Base-by-base conservation (phyloP, 2,113 vertebrate genomes). In the Thomomys bottae region DNA sequence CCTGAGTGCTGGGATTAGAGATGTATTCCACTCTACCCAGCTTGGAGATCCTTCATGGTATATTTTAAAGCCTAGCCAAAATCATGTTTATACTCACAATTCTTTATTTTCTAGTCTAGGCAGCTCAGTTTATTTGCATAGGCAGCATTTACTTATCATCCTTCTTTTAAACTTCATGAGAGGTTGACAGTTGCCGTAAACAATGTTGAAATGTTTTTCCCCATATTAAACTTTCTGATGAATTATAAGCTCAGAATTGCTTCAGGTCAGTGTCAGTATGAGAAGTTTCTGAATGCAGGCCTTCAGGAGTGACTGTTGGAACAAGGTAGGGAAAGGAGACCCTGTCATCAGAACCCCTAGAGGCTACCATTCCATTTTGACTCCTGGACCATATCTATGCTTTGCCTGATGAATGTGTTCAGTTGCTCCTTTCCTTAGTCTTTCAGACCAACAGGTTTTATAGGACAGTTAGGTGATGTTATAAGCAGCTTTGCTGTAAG, bases 321-420 rank as follows among this genome's bases (percentile, higher is more conserved):
- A 38, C 61, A 67, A 59, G 24, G 49, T 26, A 17, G 71, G 90
- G 12, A 24, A 1, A 11, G 2, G 26, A 79, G 36, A 32, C 54
- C 7, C 0, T 5, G 1, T 30, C 32, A 0, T 17, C 73, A 24
- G 67, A 72, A 4, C 24, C 42, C n/a, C 26, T 4, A 0, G 17
- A 57, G 88, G 71, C 42, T 82, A 36, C 10, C 32, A 1, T 40
- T 42, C 9, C 34, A 2, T 24, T 9, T 45, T 68, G 66, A 15
- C 21, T 61, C 36, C 28, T 11, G 3, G 5, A 4, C 76, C 57
- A 15, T n/a, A 61, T 14, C 45, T 38, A 7, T 24, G 28, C 38
- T 67, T 93, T 89, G 89, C 17, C 67, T 76, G 6, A 17, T n/a
- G 82, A 4, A 30, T 15, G 3, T 93, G 95, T 95, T 34, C 49